These are phyloP conservation scores for Bellardia bayeri DNA, from an alignment of 2,888 invertebrate genomes.

Conservation along the genomic window DNA sequence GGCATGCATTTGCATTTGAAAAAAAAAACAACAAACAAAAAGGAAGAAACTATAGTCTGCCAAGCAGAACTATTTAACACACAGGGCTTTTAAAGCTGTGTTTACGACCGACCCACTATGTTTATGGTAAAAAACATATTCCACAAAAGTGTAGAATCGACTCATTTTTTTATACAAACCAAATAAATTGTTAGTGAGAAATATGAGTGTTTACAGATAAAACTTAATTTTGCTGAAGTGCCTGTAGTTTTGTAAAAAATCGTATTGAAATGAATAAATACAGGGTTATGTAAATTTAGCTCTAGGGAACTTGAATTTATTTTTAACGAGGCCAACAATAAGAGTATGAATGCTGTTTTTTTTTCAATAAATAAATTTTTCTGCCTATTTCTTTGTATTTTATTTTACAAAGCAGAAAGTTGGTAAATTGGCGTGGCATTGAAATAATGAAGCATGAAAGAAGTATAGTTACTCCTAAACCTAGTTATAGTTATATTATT, in stretches of 20 bases:
- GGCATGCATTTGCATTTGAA: constrained; percentile 45
- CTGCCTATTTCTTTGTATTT: neutral
- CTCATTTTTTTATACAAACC: too few species aligned
- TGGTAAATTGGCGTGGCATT: neutral
- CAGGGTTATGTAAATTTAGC: neutral
- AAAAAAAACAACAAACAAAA: constrained; percentile 20
- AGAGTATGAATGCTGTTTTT: neutral
- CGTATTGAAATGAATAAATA: neutral
- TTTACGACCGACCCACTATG: too few species aligned
- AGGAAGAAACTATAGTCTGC: neutral
- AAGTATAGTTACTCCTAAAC: too few species aligned
- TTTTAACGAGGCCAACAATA: constrained; percentile 1
- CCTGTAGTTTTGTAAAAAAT: neutral
- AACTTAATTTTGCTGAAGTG: too few species aligned
- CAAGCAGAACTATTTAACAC: neutral
- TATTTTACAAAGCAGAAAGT: neutral
- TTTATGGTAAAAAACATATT: too few species aligned
- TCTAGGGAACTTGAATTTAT: neutral
- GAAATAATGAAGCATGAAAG: neutral
- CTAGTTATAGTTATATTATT: too few species aligned
- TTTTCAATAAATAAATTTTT: neutral
- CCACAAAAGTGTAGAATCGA: too few species aligned
- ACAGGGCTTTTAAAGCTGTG: too few species aligned
- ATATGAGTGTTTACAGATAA: too few species aligned
- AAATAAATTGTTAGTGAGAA: too few species aligned